Percentiles rank a stretch among this genome's conserved stretches.
phyloP scores from a whole-genome alignment of 2,888 invertebrate genomes.

The Leptarthrus brevirostris region DNA sequence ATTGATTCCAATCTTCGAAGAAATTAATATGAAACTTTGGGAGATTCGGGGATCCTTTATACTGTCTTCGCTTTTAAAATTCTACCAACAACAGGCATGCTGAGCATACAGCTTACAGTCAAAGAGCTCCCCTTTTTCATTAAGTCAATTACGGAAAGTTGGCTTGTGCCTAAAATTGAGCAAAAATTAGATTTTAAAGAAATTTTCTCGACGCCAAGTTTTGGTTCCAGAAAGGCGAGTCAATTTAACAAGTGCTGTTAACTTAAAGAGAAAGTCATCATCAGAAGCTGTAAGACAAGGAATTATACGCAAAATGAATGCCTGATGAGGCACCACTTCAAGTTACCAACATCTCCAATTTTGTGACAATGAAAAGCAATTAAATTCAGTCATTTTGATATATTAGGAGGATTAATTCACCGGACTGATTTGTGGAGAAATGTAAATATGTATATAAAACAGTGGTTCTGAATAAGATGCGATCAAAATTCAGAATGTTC shows the following conservation, averaged over 20 bases:
- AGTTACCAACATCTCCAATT: constrained; percentile 12
- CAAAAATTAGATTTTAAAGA: constrained; percentile 32
- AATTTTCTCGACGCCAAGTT: not conserved
- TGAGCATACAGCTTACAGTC: not conserved
- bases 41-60: not conserved
- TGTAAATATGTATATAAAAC: not conserved
- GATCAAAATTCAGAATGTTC: too few relatives aligned
- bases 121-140: constrained; percentile 9
- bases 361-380: constrained; percentile 7
- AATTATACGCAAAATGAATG: constrained; percentile 23
- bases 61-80: not conserved
- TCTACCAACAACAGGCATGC: too few relatives aligned
- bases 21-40: constrained; percentile 24
- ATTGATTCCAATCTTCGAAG: constrained; percentile 27
- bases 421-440: not conserved
- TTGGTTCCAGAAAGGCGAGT: constrained; percentile 2
- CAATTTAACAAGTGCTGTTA: constrained; percentile 15
- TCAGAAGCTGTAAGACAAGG: constrained; percentile 26
- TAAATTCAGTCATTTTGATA: constrained; percentile 30
- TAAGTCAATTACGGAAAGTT: constrained; percentile 21
- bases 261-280: constrained; percentile 5
- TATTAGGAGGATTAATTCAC: not conserved
- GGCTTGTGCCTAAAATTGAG: constrained; percentile 16
- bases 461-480: too few relatives aligned
- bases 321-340: constrained; percentile 18